Base-by-base conservation (phyloP, 64 coral and sea anemone species). In the Acropora tenuis region DNA sequence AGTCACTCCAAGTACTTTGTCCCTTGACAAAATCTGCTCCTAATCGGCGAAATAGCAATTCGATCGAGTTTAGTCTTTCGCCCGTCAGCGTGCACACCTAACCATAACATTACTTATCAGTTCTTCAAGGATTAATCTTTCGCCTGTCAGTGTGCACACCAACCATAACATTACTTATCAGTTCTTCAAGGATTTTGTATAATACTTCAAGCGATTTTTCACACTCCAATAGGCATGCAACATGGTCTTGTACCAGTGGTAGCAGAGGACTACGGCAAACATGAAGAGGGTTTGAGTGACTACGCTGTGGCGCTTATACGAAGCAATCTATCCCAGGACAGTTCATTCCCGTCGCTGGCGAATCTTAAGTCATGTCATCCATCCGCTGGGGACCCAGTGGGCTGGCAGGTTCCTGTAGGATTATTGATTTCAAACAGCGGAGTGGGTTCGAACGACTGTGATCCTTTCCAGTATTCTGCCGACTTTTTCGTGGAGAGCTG, bases 401-500 rank as follows among this genome's bases (percentile, higher is more conserved):
- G 75, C 6, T 87, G 83, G 83, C 45, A 20, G 57, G 84, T 77
- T 75, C 83, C 83, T 13, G 55, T 87, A 12, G 83, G 91, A 18
- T 66, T 79, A n/a, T 42, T 87, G 74, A 80, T 87, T 87, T 59
- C 52, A 0, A 5, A 55, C 52, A 55, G 10, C 6, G 10, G 52
- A 55, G 52, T 92, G 82, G 1, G 30, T 40, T 80, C 57, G 74
- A 71, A 87, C 30, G n/a, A 40, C 8, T 92, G 90, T 79, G 50
- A 87, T 87, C 12, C 83, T 6, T 92, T 68, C 73, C 42, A 74
- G 11, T 87, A 74, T 8, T 47, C 82, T 17, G 90, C 73, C 30
- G 82, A 78, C 43, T 92, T 50, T 78, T 92, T 92, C 43, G 8
- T 57, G 58, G 48, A 92, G 76, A 92, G 90, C 41, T 92, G 90